Base-by-base conservation (phyloP, 2,888 invertebrate genomes). In the Ennomos quercinarius region DNA sequence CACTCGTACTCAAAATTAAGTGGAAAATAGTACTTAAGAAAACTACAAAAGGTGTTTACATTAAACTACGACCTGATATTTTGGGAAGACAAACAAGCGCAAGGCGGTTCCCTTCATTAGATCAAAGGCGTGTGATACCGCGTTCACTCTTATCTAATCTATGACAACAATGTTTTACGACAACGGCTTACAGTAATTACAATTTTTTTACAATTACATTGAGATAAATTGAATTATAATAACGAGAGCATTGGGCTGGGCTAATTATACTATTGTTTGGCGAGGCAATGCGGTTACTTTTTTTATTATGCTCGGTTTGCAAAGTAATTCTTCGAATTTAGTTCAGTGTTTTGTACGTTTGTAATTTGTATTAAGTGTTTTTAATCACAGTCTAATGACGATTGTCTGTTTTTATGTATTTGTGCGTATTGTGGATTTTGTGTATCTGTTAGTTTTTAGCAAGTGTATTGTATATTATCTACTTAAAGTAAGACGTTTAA, bases 221-320 rank as follows among this genome's bases (percentile, higher is more conserved):
- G 47, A 56, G 71, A 74, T 72, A 75, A 73, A 80, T 78, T 79
- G 76, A 73, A 76, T 76, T 78, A 77, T 77, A 76, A 78, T 78
- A 79, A 78, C 74, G 72, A 75, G 72, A 75, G 73, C 74, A 76
- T 77, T 76, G 78, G 74, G 75, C 77, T 73, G 72, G 64, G 76
- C 75, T 83, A 83, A 83, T 83, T 82, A 81, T 70, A 67, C 78
- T 71, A 83, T 84, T 84, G 84, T 84, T 80, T 65, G 44, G 50
- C 36, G 57, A 50, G 49, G 37, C 45, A 57, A 50, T 36, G 35
- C 34, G 42, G 43, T 37, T 13, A 17, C 12, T 9, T 13, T 42
- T 17, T 27, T 43, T 43, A 6, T 27, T 27, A 27, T 27, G 27
- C 27, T 27, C 27, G 27, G 27, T 34, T 37, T 46, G 10, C 10